Base-by-base conservation (phyloP, 2,888 invertebrate species). In the Minunthozetes semirufus region DNA sequence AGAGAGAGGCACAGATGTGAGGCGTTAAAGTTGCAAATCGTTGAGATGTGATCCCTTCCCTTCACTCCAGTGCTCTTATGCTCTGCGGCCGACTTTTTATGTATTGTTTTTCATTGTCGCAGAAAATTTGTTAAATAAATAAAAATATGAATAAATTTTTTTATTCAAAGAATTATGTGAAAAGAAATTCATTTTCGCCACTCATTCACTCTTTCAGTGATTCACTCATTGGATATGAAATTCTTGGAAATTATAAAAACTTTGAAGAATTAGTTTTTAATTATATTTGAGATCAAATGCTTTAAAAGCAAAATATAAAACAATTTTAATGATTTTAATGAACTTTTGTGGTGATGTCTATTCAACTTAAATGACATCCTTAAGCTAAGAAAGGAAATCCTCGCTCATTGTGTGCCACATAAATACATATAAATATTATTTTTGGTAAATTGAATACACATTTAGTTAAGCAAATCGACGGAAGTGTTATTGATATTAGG, bases 301-400 rank as follows among this genome's bases (percentile, higher is more conserved):
- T n/a, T n/a, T n/a, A n/a, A n/a, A n/a, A n/a, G 17, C 17, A 27
- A 11, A 13, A 13, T 42, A 63, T 63, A 19, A 33, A 63, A 63
- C 63, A 29, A 63, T 63, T 63, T 63, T 59, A 29, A 59, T 59
- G 59, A 63, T 63, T 63, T 63, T 59, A 29, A 59, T 59, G 59
- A 59, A 59, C 59, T 25, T 59, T 53, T 59, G 15, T 25, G 8
- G n/a, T 33, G 25, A 19, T 56, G 56, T 22, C 17, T 56, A 56
- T 56, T 56, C 56, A 56, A 63, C 33, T 63, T 63, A 63, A n/a
- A 63, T 63, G 63, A 63, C 63, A 63, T 63, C 63, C 63, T 63
- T 33, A 63, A 63, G 38, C 42, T 68, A 68, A 68, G 68, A 68
- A 68, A 68, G 68, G 68, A 68, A 68, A 68, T 68, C 42, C 68